phyloP scores from a whole-genome alignment of 2,113 vertebrate species.

The Tympanuchus pallidicinctus region DNA sequence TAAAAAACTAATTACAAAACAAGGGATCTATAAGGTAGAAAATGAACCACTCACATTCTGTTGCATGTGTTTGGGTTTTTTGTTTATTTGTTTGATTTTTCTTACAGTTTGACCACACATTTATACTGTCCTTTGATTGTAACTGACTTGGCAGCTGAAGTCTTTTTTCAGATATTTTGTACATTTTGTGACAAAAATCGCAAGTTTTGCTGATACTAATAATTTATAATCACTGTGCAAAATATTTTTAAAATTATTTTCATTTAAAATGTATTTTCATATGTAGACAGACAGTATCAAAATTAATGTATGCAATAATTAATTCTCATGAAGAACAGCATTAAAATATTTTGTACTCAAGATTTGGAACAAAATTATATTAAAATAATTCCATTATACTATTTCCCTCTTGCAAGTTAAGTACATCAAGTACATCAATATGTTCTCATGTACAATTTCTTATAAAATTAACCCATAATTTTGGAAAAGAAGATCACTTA shows the following conservation, averaged over 20 bases:
- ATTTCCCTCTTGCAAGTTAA: not conserved
- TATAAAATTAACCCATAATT: not conserved
- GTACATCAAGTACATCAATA: not conserved
- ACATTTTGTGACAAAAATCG: slow-evolving; percentile 41
- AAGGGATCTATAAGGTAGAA: not conserved
- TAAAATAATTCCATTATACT: not conserved
- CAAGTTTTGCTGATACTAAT: slow-evolving; percentile 50
- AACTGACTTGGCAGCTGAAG: slow-evolving; percentile 38
- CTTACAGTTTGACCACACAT: not conserved
- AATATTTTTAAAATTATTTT: slow-evolving; percentile 15
- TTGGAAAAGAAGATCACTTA: not conserved
- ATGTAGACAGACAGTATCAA: not conserved
- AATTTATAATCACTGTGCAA: slow-evolving; percentile 41
- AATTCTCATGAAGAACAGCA: not conserved
- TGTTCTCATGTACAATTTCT: not conserved
- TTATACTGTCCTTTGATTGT: slow-evolving; percentile 48
- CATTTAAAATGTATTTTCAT: slow-evolving; percentile 27
- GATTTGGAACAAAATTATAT: not conserved
- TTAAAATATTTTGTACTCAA: not conserved
- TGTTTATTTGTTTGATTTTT: not conserved
- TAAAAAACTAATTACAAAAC: slow-evolving; percentile 7
- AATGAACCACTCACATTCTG: not conserved
- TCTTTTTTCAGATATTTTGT: slow-evolving; percentile 48
- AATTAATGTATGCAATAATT: not conserved
- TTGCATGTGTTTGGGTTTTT: not conserved